Evolutionary conservation across 2,888 invertebrate species (phyloP).

Genomic region (Chrysotoxum bicinctum): DNA sequence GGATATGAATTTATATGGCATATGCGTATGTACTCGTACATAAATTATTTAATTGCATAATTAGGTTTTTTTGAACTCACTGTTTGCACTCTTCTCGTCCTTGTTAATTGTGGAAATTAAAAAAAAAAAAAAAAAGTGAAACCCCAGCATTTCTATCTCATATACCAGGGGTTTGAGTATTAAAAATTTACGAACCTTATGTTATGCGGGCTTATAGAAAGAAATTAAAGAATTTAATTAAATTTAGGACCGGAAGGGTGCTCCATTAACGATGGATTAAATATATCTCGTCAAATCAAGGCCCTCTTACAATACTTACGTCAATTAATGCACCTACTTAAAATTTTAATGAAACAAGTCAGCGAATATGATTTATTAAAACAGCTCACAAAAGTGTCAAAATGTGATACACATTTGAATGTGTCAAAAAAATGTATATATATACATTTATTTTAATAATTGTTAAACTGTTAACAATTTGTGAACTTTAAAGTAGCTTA

Average conservation of each 20-base stretch:
- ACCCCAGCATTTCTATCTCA: neutral
- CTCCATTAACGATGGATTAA: conserved; percentile 40
- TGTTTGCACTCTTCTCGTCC: conserved; percentile 3
- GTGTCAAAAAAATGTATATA: too few relatives aligned
- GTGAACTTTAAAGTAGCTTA: too few relatives aligned
- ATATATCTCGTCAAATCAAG: conserved; percentile 23
- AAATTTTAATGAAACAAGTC: neutral
- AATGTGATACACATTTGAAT: too few relatives aligned
- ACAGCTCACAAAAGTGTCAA: too few relatives aligned
- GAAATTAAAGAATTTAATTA: conserved; percentile 30
- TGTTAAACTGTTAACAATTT: too few relatives aligned
- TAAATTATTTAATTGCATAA: conserved; percentile 64
- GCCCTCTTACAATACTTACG: neutral
- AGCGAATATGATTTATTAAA: neutral
- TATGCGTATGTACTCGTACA: neutral
- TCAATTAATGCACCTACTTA: neutral
- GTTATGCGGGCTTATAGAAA: conserved; percentile 32
- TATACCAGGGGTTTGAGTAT: conserved; percentile 1
- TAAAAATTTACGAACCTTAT: conserved; percentile 11
- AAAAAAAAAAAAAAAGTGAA: neutral
- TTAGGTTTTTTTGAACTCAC: conserved; percentile 18
- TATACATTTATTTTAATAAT: too few relatives aligned
- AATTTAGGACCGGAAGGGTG: conserved; percentile 26
- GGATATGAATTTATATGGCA: neutral
- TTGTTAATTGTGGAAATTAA: neutral